phyloP scores from a whole-genome alignment of 2,888 invertebrate species.

The Drosophila mimetica region DNA sequence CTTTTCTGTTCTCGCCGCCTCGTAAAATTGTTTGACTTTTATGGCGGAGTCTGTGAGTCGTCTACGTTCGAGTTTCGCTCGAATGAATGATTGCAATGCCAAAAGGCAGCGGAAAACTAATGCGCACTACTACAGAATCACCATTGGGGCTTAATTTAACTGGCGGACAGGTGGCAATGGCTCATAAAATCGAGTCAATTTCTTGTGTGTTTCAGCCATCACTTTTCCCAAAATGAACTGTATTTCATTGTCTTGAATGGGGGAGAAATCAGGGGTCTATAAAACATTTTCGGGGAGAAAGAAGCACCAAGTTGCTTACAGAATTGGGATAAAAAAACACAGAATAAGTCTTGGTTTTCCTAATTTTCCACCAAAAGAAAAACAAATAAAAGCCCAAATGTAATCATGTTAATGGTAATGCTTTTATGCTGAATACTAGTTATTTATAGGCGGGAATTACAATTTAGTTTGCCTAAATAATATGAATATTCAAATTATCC shows the following conservation, averaged over 20 bases:
- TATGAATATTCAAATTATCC: not conserved
- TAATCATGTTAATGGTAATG: not conserved
- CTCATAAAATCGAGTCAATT: conserved; percentile 30
- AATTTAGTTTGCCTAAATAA: not conserved
- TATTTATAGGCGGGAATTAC: not conserved
- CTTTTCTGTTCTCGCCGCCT: conserved; percentile 51
- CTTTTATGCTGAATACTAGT: too few species aligned
- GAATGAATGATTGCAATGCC: conserved; percentile 26
- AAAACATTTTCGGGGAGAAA: not conserved
- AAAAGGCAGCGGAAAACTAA: conserved; percentile 10
- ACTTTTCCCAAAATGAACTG: not conserved
- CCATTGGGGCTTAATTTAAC: conserved; percentile 23
- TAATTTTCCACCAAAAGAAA: too few species aligned
- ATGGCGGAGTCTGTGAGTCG: conserved; percentile 5
- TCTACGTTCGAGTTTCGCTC: conserved; percentile 8
- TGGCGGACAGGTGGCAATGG: conserved; percentile 29
- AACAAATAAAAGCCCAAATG: too few species aligned
- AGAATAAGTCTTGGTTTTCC: too few species aligned
- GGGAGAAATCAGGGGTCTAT: not conserved
- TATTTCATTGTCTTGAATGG: not conserved
- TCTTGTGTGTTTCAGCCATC: not conserved
- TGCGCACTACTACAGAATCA: conserved; percentile 61
- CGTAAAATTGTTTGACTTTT: conserved; percentile 30
- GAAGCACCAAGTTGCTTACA: not conserved
- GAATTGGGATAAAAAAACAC: too few species aligned